A percentile compares a stretch with the other conserved stretches of the same genome.
Evolutionary conservation across 2,888 invertebrate genomes (phyloP).

Genomic region (Escarpia spicata): DNA sequence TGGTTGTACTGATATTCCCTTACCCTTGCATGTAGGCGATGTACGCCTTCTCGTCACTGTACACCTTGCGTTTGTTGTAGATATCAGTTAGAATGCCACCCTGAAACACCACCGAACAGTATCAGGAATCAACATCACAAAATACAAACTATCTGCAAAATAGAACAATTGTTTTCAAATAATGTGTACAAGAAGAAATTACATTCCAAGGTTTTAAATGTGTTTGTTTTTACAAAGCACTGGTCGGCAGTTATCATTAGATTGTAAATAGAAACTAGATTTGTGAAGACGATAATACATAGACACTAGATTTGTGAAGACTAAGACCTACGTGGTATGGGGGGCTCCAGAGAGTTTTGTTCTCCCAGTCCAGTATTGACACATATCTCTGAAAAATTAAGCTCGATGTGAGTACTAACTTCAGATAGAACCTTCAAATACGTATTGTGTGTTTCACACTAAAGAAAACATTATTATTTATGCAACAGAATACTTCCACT

Average conservation of each 20-base stretch:
- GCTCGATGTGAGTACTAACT: too few relatives aligned
- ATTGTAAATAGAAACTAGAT: too few relatives aligned
- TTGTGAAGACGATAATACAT: too few relatives aligned
- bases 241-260: too few relatives aligned
- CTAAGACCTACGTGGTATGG: slow-evolving; percentile 53
- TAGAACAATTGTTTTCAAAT: neutral
- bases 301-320: neutral
- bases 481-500: neutral
- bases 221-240: neutral
- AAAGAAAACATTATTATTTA: neutral
- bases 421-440: neutral
- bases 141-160: neutral
- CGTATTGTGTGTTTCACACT: neutral
- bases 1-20: neutral
- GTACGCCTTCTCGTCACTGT: slow-evolving; percentile 49
- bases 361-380: slow-evolving; percentile 57
- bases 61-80: slow-evolving; percentile 48
- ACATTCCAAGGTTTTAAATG: neutral
- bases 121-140: slow-evolving; percentile 20
- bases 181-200: neutral
- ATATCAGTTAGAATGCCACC: slow-evolving; percentile 45
- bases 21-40: slow-evolving; percentile 45
- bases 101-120: slow-evolving; percentile 37
- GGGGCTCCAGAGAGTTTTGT: slow-evolving; percentile 48
- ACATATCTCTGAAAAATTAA: slow-evolving; percentile 50